These are phyloP conservation scores for Tiliacea aurago DNA, from an alignment of 2,888 invertebrate species.

Conservation along the genomic window DNA sequence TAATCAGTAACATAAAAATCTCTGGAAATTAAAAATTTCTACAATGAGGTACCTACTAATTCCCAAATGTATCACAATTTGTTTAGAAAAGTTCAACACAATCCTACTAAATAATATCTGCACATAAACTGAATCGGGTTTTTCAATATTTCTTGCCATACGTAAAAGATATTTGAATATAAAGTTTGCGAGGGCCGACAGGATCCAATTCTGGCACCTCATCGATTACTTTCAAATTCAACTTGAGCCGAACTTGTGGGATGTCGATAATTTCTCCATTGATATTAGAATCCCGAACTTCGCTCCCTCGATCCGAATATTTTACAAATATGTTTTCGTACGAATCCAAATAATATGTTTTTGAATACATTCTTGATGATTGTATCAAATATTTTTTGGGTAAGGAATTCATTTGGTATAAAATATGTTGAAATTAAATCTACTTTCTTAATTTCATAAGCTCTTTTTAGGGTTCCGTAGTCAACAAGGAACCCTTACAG, in stretches of 20 bases:
- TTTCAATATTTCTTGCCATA: constrained; percentile 56
- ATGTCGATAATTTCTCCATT: constrained; percentile 67
- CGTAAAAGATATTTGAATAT: constrained; percentile 65
- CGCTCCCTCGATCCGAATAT: constrained; percentile 49
- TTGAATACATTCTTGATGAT: constrained; percentile 47
- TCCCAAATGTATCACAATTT: constrained; percentile 1
- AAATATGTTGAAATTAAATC: constrained; percentile 13
- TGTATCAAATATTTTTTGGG: constrained; percentile 35
- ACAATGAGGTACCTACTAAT: neutral
- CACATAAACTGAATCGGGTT: constrained; percentile 43
- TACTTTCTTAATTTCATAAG: neutral
- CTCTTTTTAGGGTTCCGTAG: no score
- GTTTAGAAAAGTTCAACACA: constrained; percentile 14
- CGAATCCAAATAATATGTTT: constrained; percentile 46
- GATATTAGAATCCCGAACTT: constrained; percentile 67
- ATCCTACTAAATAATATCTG: constrained; percentile 13
- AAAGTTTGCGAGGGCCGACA: constrained; percentile 59
- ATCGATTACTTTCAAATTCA: constrained; percentile 73
- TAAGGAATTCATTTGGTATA: constrained; percentile 11
- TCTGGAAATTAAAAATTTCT: neutral
- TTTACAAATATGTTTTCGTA: constrained; percentile 60
- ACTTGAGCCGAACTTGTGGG: constrained; percentile 59
- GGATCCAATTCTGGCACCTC: constrained; percentile 67
- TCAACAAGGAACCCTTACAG: no score
- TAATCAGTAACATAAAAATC: neutral